Evolutionary conservation across 1,140 invertebrate species (phyloP).

Genomic region (Aphis craccivora): DNA sequence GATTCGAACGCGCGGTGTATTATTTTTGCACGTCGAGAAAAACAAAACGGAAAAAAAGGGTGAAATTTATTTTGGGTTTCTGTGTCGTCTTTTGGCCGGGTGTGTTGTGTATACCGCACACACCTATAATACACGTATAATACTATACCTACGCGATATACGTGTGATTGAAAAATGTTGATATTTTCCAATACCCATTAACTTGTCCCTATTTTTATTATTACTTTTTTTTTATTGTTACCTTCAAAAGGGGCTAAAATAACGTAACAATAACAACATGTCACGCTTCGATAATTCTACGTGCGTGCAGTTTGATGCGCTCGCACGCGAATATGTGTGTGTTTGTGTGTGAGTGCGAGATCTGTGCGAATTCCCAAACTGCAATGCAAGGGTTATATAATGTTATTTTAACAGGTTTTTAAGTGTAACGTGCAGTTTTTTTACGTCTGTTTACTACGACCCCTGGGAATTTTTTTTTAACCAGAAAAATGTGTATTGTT

Average conservation of each 20-base stretch:
- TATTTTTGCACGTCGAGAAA: slow-evolving; percentile 48
- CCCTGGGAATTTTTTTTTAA: slow-evolving; percentile 48
- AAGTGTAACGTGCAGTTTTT: slow-evolving; percentile 52
- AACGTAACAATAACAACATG: slow-evolving; percentile 50
- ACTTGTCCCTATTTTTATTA: slow-evolving; percentile 33
- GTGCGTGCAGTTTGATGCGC: slow-evolving; percentile 5
- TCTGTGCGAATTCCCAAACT: slow-evolving; percentile 48
- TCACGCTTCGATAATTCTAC: slow-evolving; percentile 55
- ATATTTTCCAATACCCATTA: slow-evolving; percentile 56
- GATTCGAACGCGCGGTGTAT: not conserved
- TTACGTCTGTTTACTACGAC: not conserved
- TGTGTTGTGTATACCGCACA: slow-evolving; percentile 29
- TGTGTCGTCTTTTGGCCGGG: slow-evolving; percentile 52
- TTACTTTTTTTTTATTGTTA: slow-evolving; percentile 6
- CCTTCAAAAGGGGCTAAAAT: not conserved
- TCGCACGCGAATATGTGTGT: not conserved
- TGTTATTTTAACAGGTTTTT: slow-evolving; percentile 58
- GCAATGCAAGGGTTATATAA: slow-evolving; percentile 46
- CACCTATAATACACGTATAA: not conserved
- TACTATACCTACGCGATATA: not conserved
- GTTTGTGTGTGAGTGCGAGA: not conserved
- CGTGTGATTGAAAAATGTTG: slow-evolving; percentile 54
- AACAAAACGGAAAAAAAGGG: slow-evolving; percentile 54
- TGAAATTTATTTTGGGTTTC: slow-evolving; percentile 56
- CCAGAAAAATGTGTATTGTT: not conserved